Evolutionary conservation across 2,113 vertebrate genomes (phyloP), one percentile per base, ranked within the genome.

Genomic region (Jacana jacana): DNA sequence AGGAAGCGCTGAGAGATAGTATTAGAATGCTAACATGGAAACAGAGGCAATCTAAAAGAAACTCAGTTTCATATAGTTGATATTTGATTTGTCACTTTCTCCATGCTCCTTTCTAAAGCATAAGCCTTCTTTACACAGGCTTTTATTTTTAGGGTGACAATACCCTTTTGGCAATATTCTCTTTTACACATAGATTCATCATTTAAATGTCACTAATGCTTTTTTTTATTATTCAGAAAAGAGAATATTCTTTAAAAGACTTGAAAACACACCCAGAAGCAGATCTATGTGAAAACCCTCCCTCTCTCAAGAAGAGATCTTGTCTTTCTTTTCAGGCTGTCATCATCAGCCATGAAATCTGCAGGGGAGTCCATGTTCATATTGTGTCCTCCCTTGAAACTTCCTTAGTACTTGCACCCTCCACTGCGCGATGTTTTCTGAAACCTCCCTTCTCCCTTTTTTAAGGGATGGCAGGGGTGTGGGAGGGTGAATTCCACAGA

Each of bases 71-170:
- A 57, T 49, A 65, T 23, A 65, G 31, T 77, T 65, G 70, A 58
- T 86, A 76, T 27, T 91, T 89, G 66, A 88, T 85, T 91, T 95
- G 68, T 77, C 89, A 88, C 63, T 86, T 94, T 35, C 52, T 69
- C 66, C 20, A 40, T 25, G 28, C 33, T 89, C 27, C 60, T 86
- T 96, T 84, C 81, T 76, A 61, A 76, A 87, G 49, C 12, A 85
- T 15, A 82, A 82, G 58, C 31, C 63, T 80, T 65, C 70, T 89
- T 69, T 69, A 76, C 46, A 61, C 24, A 52, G 80, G 66, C 9
- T 73, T 94, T 81, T 71, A 31, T 73, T 85, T 93, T 86, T 70
- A 70, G 71, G 54, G 75, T 88, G 64, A 89, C 46, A 81, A 80
- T 48, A 88, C 25, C 12, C 79, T 91, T 91, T 85, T 86, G 84